These are phyloP conservation scores for Tragelaphus scriptus DNA, from an alignment of 2,113 vertebrate species.

Conservation along the genomic window DNA sequence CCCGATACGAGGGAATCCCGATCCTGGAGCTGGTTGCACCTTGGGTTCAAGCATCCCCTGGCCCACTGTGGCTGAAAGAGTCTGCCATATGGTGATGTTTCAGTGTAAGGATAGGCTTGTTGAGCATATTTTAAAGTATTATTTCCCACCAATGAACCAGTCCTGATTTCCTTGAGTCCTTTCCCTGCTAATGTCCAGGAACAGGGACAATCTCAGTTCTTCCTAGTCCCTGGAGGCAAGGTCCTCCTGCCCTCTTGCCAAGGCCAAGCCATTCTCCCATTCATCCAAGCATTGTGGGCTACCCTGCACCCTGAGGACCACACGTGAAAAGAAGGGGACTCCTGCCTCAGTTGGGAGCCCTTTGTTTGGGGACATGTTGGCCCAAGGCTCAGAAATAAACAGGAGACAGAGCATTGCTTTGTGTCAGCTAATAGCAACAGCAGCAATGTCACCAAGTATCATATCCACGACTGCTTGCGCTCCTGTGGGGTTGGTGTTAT, in stretches of 20 bases:
- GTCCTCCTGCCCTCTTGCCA: background rate
- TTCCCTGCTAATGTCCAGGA: background rate
- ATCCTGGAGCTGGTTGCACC: too few species aligned
- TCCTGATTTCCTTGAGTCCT: background rate
- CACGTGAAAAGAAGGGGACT: background rate
- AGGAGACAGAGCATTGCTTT: background rate
- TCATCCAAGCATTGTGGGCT: background rate
- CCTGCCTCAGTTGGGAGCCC: background rate
- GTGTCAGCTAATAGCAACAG: background rate
- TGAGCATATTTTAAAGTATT: background rate
- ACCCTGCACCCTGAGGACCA: background rate
- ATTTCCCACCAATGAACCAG: background rate
- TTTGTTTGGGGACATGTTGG: background rate
- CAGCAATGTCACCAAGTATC: too few species aligned
- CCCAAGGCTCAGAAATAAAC: background rate
- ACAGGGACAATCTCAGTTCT: background rate
- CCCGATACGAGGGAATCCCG: too few species aligned
- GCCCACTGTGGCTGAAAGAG: background rate
- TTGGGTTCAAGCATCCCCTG: rapidly evolving
- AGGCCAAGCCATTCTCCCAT: background rate
- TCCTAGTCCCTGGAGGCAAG: background rate
- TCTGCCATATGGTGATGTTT: background rate
- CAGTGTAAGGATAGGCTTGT: background rate
- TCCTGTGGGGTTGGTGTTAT: too few species aligned
- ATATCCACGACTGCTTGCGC: background rate